Conservation (phyloP, 64 coral and sea anemone species). For the Actinia equina region DNA sequence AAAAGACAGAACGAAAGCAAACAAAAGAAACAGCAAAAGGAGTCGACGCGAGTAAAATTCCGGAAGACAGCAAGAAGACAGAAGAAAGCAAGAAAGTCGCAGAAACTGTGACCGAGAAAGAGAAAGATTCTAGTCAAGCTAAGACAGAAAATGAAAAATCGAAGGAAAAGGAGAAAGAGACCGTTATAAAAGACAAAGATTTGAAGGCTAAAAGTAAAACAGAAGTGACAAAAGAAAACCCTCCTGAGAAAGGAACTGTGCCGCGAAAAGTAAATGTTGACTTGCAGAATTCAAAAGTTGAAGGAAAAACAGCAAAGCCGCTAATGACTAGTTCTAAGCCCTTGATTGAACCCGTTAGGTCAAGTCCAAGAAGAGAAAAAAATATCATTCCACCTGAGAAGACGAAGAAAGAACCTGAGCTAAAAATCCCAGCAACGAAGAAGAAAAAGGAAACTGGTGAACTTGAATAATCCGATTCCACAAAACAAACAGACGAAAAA, state of each 20-base stretch:
- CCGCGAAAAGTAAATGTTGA: no score
- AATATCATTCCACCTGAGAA: slow-evolving; percentile 8
- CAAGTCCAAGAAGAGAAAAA: slow-evolving; percentile 6
- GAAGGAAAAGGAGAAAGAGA: no score
- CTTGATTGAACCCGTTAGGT: slow-evolving; percentile 5
- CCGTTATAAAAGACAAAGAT: no score
- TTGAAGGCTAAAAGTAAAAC: no score
- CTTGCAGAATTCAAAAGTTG: background rate
- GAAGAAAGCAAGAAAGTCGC: no score
- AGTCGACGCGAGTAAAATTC: background rate
- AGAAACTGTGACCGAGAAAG: background rate
- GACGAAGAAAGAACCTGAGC: background rate
- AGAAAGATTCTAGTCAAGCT: no score
- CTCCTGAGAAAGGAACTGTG: no score
- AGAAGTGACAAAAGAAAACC: no score
- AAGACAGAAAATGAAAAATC: no score
- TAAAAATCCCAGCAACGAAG: background rate
- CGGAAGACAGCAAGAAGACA: background rate
- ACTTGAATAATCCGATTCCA: background rate
- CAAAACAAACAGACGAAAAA: background rate
- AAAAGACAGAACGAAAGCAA: background rate
- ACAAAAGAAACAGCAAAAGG: slow-evolving; percentile 2
- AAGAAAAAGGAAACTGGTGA: background rate
- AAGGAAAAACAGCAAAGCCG: background rate
- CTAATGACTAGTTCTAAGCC: background rate